A percentile compares a stretch with the other conserved stretches of the same genome.
Evolutionary conservation across 1,140 invertebrate genomes (phyloP).

Genomic region (Leptopilina boulardi): DNA sequence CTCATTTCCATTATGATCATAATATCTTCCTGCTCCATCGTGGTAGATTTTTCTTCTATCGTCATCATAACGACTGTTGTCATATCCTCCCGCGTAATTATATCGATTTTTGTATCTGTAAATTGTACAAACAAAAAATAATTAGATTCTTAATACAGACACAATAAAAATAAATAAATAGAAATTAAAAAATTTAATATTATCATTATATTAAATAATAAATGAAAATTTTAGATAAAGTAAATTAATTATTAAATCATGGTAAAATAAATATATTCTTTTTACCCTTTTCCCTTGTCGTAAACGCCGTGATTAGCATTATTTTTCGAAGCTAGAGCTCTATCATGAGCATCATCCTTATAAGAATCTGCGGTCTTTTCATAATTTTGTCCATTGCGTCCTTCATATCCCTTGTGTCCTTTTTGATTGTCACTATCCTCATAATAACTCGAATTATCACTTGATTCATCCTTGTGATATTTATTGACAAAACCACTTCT

Average conservation of each 20-base stretch:
- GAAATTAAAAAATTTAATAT: background rate
- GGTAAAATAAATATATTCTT: constrained; percentile 36
- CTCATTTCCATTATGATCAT: constrained; percentile 63
- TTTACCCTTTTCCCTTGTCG: constrained; percentile 70
- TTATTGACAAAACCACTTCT: constrained; percentile 80
- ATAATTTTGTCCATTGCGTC: constrained; percentile 72
- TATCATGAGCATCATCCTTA: constrained; percentile 73
- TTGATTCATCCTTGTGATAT: constrained; percentile 82
- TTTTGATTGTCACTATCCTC: constrained; percentile 80
- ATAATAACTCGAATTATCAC: constrained; percentile 80
- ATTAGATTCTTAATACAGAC: background rate
- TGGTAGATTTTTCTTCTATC: constrained; percentile 72
- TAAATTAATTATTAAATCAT: constrained; percentile 6
- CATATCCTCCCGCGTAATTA: constrained; percentile 74
- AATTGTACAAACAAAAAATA: constrained; percentile 30
- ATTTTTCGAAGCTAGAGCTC: constrained; percentile 67
- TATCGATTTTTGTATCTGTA: constrained; percentile 72
- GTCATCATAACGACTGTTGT: constrained; percentile 76
- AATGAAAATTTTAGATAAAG: background rate
- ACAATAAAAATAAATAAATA: background rate
- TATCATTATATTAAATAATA: too few relatives aligned
- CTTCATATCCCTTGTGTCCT: constrained; percentile 76
- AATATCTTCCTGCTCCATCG: constrained; percentile 68
- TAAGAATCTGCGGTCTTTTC: constrained; percentile 74
- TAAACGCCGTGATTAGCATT: constrained; percentile 73